phyloP scores from a whole-genome alignment of 2,888 invertebrate genomes.

The Callyntrura sp. region DNA sequence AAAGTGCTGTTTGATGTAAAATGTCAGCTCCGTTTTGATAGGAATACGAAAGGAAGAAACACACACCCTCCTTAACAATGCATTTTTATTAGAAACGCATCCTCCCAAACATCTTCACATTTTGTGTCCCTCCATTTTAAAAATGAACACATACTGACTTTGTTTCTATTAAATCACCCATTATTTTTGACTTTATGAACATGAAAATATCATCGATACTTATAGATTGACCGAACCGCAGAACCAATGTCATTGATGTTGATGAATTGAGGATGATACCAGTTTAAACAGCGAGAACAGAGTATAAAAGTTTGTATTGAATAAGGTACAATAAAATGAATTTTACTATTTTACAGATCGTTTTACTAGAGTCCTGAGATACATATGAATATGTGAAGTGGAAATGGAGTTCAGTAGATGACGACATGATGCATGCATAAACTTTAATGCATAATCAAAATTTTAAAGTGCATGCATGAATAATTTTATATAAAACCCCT shows the following conservation, averaged over 20 bases:
- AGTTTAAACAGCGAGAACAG: no score
- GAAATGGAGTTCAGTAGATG: not conserved
- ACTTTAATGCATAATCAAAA: conserved; percentile 30
- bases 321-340: not conserved
- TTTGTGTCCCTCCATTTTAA: conserved; percentile 7
- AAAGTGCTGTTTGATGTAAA: conserved; percentile 78
- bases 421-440: conserved; percentile 38
- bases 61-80: conserved; percentile 65
- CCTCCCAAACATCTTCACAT: conserved; percentile 41
- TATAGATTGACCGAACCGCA: not conserved
- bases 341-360: not conserved
- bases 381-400: not conserved
- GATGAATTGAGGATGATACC: no score
- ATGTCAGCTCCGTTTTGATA: conserved; percentile 74
- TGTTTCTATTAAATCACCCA: conserved; percentile 15
- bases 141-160: conserved; percentile 22
- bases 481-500: conserved; percentile 69
- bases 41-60: conserved; percentile 52
- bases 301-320: no score
- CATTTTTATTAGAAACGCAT: conserved; percentile 7
- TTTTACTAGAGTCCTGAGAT: not conserved
- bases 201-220: conserved; percentile 47
- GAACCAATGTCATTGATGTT: not conserved
- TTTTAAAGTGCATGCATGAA: conserved; percentile 69
- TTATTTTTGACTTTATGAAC: conserved; percentile 46